Evolutionary conservation across 2,113 vertebrate species (phyloP).

Genomic region (Myodes glareolus): DNA sequence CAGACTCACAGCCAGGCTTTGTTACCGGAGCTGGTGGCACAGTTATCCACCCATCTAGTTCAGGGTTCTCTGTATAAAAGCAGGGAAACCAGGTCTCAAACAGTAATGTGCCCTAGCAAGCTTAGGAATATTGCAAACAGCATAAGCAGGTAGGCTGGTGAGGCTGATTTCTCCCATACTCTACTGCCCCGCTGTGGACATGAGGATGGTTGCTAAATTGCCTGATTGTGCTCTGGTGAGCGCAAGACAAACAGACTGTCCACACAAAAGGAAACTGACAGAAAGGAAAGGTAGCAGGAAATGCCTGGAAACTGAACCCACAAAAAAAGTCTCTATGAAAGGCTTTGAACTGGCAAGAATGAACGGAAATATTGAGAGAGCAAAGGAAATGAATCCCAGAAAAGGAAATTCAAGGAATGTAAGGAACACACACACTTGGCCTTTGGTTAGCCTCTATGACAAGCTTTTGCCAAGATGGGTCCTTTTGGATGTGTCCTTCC

Average conservation of each 20-base stretch:
- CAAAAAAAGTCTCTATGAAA: constrained; percentile 52
- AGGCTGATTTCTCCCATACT: neutral
- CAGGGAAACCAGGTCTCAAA: neutral
- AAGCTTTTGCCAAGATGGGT: constrained; percentile 19
- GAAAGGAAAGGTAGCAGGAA: constrained; percentile 66
- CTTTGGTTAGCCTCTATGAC: neutral
- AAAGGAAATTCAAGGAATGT: constrained; percentile 36
- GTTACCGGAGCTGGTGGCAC: neutral
- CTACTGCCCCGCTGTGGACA: constrained; percentile 60
- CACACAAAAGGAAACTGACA: constrained; percentile 46
- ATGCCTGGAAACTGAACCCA: constrained; percentile 66
- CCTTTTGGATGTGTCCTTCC: neutral
- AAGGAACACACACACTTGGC: constrained; percentile 19
- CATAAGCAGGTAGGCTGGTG: neutral
- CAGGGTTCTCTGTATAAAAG: neutral
- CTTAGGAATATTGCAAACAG: constrained; percentile 1
- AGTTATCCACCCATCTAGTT: neutral
- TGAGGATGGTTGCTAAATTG: neutral
- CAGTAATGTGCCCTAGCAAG: neutral
- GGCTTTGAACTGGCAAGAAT: constrained; percentile 69
- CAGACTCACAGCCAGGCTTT: neutral
- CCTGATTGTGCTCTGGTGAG: neutral
- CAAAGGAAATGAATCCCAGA: constrained; percentile 61
- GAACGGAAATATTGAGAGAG: constrained; percentile 65
- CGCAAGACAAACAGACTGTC: constrained; percentile 1